Base-by-base conservation (phyloP, 1,140 invertebrate species). In the Branchinecta lynchi region DNA sequence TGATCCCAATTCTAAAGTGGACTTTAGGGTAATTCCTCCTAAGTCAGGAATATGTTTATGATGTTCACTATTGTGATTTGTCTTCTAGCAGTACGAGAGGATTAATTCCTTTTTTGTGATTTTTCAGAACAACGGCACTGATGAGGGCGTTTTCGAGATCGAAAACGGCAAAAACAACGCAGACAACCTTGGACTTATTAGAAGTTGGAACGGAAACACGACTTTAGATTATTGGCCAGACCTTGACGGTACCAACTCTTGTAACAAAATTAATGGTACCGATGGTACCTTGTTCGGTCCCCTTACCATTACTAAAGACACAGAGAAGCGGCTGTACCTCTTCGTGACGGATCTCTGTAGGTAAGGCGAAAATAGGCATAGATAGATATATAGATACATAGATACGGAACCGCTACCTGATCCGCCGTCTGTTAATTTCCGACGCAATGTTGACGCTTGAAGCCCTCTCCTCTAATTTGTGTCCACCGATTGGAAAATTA, bases 151-250 rank as follows among this genome's bases (percentile, higher is more conserved):
- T 60, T 60, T 60, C 17, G 51, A 60, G 17, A 60, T 60, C 51
- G 51, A 60, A 60, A 60, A 60, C 17, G 51, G 51, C 17, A 60
- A 60, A 60, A 60, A 60, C 51, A 60, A 60, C 6, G 12, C 51
- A 60, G 51, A 60, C 51, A 60, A 60, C 17, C 17, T 60, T 1
- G 51, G 51, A 60, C 12, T 60, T 20, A 60, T 60, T 20, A 60
- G 51, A 60, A 15, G 12, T 60, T 60, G 51, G 51, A 60, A 60
- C 12, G 17, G 17, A 12, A 60, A 20, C 6, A 3, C 51, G 17
- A 15, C 12, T 20, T 60, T 60, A 20, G 6, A 60, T 20, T 60
- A 60, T 6, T 60, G 51, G 51, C 17, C 12, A 15, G 51, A 60
- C 51, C 51, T 60, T 12, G 51, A 60, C 17, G 51, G 51, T 60